Evolutionary conservation across 2,797 vertebrate genomes (phyloP).

Genomic region (Petrocephalus schoutedeni): DNA sequence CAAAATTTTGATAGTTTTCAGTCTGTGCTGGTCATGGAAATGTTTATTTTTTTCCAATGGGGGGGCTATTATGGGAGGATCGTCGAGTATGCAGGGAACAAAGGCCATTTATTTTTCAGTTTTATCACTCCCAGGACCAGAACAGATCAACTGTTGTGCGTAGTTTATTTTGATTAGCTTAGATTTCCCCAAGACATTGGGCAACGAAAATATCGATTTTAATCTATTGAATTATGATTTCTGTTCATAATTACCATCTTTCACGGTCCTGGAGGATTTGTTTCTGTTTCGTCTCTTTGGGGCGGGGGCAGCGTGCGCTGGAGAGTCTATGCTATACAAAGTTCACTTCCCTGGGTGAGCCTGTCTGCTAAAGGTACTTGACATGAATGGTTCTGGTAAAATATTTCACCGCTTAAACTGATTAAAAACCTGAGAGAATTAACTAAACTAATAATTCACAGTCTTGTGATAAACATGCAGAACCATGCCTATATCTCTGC

Average conservation of each 20-base stretch:
- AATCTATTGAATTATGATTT: background rate
- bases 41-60: background rate
- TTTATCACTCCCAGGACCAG: slow-evolving; percentile 22
- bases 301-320: background rate
- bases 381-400: background rate
- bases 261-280: background rate
- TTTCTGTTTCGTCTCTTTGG: background rate
- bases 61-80: background rate
- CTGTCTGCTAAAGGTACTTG: background rate
- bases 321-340: background rate
- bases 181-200: background rate
- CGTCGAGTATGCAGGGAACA: background rate
- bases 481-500: background rate
- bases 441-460: background rate
- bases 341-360: background rate
- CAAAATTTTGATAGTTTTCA: background rate
- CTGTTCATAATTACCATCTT: background rate
- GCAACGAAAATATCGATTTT: background rate
- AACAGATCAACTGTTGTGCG: background rate
- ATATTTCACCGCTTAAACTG: background rate
- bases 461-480: slow-evolving; percentile 19
- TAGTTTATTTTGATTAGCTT: background rate
- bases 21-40: background rate
- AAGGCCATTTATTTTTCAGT: slow-evolving; percentile 3
- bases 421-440: background rate